Base-by-base conservation (phyloP, 2,797 vertebrate species). In the Sebastes melanostomus region DNA sequence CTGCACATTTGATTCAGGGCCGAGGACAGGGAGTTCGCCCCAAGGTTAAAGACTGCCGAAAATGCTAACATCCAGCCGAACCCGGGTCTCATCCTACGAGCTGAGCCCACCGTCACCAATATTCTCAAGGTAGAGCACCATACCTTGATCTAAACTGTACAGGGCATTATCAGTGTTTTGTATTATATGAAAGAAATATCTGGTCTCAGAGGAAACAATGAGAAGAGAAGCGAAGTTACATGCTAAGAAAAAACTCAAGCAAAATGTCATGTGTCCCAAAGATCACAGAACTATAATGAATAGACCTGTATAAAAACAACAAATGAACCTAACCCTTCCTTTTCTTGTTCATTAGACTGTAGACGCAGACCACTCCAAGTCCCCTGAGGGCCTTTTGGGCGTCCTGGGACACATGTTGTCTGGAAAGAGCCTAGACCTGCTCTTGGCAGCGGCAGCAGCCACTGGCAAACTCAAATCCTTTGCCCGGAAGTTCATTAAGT, bases 331-430 rank as follows among this genome's bases (percentile, higher is more conserved):
- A 29, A 38, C 2, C 32, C 18, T 50, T 71, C 18, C 3, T 7
- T 61, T 11, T 11, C 7, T 69, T 32, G 12, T 72, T 73, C 5
- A 11, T 75, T 46, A 99, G 98, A 99, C 98, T 0, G 98, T 99
- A 90, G 98, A 99, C 87, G 98, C 98, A 0, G 98, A 99, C 89
- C 98, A 99, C 72, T 99, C 98, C 27, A 99, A 99, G 91, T 99
- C 98, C 22, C 98, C 98, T 0, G 98, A 99, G 89, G 98, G 98
- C 1, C 92, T 99, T 54, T 93, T 99, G 46, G 98, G 98, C 5
- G 98, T 99, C 83, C 91, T 99, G 82, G 98, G 98, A 32, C 98
- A 99, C 94, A 99, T 99, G 98, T 90, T 99, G 63, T 99, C 98
- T 1, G 98, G 98, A 74, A 99, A 99, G 93, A 99, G 98, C 86